These are phyloP conservation scores for Prosopocoilus inquinatus DNA, from an alignment of 2,888 invertebrate genomes.

Conservation along the genomic window DNA sequence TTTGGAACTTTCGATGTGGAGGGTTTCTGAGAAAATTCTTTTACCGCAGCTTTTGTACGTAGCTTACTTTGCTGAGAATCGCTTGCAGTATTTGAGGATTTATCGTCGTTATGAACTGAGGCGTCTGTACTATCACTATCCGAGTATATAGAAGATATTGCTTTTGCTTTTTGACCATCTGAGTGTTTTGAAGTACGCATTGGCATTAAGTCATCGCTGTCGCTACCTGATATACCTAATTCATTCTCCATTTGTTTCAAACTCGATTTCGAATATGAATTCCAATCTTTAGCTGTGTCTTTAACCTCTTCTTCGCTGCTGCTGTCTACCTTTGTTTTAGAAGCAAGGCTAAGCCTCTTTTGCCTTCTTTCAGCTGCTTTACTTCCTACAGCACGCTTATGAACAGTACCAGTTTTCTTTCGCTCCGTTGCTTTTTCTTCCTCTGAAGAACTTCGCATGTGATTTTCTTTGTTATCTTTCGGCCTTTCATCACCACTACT, in stretches of 20 bases:
- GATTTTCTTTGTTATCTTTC: slow-evolving; percentile 53
- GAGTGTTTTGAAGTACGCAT: slow-evolving; percentile 57
- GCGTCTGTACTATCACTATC: slow-evolving; percentile 66
- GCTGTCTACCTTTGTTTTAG: slow-evolving; percentile 52
- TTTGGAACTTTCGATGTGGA: slow-evolving; percentile 38
- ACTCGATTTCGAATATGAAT: slow-evolving; percentile 53
- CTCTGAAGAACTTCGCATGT: slow-evolving; percentile 50
- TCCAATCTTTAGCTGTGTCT: slow-evolving; percentile 50
- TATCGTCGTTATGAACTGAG: slow-evolving; percentile 61
- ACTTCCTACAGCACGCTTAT: slow-evolving; percentile 36
- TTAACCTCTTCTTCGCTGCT: slow-evolving; percentile 64
- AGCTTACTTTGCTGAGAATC: slow-evolving; percentile 68
- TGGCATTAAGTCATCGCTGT: slow-evolving; percentile 77
- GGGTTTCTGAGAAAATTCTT: slow-evolving; percentile 67
- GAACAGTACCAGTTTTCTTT: slow-evolving; percentile 42
- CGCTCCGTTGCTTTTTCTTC: slow-evolving; percentile 55
- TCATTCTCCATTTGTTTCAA: slow-evolving; percentile 74
- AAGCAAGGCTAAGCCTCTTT: slow-evolving; percentile 42
- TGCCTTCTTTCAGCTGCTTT: slow-evolving; percentile 39
- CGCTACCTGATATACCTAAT: slow-evolving; percentile 60
- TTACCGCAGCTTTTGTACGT: slow-evolving; percentile 81
- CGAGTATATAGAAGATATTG: slow-evolving; percentile 77
- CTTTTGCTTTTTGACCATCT: slow-evolving; percentile 52
- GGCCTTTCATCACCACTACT: slow-evolving; percentile 50
- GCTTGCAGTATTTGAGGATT: slow-evolving; percentile 62